Evolutionary conservation across 1,140 invertebrate genomes (phyloP), one percentile per base, ranked within the genome.

Genomic region (Lethrus apterus): DNA sequence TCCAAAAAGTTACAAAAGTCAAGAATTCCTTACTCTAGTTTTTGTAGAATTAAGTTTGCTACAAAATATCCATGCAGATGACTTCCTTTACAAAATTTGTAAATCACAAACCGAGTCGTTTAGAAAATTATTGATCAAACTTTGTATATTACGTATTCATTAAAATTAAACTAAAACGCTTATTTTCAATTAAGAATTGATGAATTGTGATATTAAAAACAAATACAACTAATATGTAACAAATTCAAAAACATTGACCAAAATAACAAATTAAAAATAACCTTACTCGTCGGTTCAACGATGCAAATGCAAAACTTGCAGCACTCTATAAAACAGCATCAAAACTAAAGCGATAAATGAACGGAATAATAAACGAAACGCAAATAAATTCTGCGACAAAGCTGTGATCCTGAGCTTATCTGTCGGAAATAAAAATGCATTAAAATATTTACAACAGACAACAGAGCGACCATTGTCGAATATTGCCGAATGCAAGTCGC

Each of bases 401-500:
- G 35, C 35, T 38, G 35, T 38, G 35, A 23, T 19, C 8, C 35
- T 34, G 15, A 23, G 30, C 40, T 29, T 43, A 41, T 38, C 40
- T 48, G 24, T 31, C 40, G 34, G 40, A 56, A 61, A 56, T 55
- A 57, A 61, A 61, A 61, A 52, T 60, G 58, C 57, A 62, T 62
- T 58, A 52, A 54, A 63, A 61, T 58, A 56, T 63, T 61, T 59
- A 55, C 54, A 55, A 52, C 51, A 49, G 35, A 45, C 26, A 34
- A 32, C 19, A 20, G 24, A 41, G 36, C 45, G 31, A 43, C 23
- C 40, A 29, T 42, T 43, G 46, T 48, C 38, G 50, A 57, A 56
- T 57, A 57, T 62, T 56, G 48, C 46, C 56, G 52, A 58, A 52
- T 58, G 57, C 56, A 57, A 50, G 48, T 52, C 60, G 58, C 61